Evolutionary conservation across 1,140 invertebrate species (phyloP), one percentile per base, ranked within the genome.

Genomic region (Panagrolaimus sp.): DNA sequence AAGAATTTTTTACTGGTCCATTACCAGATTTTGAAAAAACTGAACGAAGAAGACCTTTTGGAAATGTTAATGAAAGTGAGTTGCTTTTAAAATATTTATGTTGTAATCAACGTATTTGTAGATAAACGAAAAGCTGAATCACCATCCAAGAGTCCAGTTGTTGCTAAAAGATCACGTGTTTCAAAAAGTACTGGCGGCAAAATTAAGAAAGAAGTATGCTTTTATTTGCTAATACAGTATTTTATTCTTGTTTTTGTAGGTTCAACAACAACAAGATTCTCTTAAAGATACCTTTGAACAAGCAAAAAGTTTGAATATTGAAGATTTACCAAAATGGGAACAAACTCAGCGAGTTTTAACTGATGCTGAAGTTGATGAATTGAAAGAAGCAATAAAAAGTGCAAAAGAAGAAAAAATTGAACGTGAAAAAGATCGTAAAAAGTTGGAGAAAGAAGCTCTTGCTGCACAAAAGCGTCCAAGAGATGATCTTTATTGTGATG

Each of bases 401-500:
- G 45, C 63, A 4, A 58, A 66, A 44, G 28, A 73, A 43, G 44
- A 15, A 10, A 24, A 28, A 9, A 26, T 15, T 4, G 46, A 65
- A 68, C 65, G 48, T 17, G 46, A 67, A 47, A 45, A 52, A 15
- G 72, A 74, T 46, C 24, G 55, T 10, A 74, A 63, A 17, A 32
- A 48, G 15, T 9, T 24, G 0, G 75, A 74, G 45, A 48, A 52
- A 48, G 72, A 74, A 64, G 48, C 26, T 21, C 10, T 64, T n/a
- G 26, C 52, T 1, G 63, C 62, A 43, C 43, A 66, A 45, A 21
- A 43, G 26, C 76, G 63, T 28, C 72, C 72, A 0, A 24, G 72
- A 14, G 72, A 74, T 65, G 72, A 74, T 46, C 43, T 74, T 10
- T 24, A 46, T n/a, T 74, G 72, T 48, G 72, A 74, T 43, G 72